These are phyloP conservation scores for Furnarius figulus DNA, from an alignment of 2,113 vertebrate species.

Conservation along the genomic window DNA sequence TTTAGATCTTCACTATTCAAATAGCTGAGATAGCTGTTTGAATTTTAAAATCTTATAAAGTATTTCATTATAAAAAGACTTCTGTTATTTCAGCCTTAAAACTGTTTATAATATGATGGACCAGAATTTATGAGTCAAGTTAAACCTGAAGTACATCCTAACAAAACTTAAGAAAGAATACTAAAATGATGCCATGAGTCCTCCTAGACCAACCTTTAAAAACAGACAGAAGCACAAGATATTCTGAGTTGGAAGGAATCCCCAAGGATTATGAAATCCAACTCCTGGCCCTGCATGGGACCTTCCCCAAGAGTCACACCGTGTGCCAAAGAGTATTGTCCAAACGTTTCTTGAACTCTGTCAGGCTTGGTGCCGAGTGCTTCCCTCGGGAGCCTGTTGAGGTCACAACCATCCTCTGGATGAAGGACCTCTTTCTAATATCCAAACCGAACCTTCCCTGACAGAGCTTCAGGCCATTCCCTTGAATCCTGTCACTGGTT, in stretches of 20 bases:
- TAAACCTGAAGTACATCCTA: not conserved
- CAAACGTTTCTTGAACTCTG: not conserved
- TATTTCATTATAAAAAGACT: constrained; percentile 38
- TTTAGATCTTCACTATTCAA: constrained; percentile 78
- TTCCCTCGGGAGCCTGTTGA: not conserved
- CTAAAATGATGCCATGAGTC: not conserved
- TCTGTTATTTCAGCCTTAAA: constrained; percentile 54
- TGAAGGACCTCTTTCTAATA: not conserved
- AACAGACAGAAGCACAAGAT: not conserved
- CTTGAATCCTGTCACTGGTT: not conserved
- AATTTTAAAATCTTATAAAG: constrained; percentile 75
- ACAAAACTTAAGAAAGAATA: not conserved
- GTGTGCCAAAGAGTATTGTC: too few relatives aligned
- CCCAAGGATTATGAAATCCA: not conserved
- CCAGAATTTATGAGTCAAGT: not conserved
- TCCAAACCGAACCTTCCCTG: not conserved
- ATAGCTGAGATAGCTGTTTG: constrained; percentile 70
- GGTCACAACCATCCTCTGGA: not conserved
- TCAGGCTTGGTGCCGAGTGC: too few relatives aligned
- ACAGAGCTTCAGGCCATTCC: not conserved
- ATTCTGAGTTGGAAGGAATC: not conserved
- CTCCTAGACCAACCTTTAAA: not conserved
- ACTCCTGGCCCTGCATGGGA: not conserved
- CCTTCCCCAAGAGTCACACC: not conserved
- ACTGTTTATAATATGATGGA: not conserved